These are phyloP conservation scores for Apotomis betuletana DNA, from an alignment of 2,888 invertebrate species.

Conservation along the genomic window DNA sequence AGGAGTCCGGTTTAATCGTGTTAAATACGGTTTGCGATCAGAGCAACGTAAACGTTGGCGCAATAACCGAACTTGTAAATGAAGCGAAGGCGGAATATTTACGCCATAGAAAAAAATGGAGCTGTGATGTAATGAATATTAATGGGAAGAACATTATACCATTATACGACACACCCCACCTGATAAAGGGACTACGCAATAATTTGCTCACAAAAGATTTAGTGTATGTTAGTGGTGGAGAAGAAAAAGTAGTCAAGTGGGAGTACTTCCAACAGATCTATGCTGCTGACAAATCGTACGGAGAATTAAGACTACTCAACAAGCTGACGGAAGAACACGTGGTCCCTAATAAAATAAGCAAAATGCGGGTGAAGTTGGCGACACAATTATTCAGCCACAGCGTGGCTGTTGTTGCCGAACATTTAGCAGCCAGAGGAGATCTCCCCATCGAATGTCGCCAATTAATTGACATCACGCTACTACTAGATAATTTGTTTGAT, in stretches of 20 bases:
- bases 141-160: conserved; percentile 29
- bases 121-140: conserved; percentile 9
- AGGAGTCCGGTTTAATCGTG: conserved; percentile 33
- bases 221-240: conserved; percentile 31
- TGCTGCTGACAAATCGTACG: conserved; percentile 46
- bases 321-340: conserved; percentile 51
- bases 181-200: conserved; percentile 43
- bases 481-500: conserved; percentile 9
- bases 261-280: conserved; percentile 47
- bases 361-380: conserved; percentile 50
- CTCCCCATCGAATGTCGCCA: conserved; percentile 23
- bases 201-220: conserved; percentile 46
- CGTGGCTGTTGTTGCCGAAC: conserved; percentile 46
- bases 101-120: conserved; percentile 18
- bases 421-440: conserved; percentile 32
- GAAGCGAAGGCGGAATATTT: conserved; percentile 31
- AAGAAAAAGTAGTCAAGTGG: conserved; percentile 48
- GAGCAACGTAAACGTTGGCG: conserved; percentile 35
- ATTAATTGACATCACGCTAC: conserved; percentile 1
- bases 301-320: conserved; percentile 44
- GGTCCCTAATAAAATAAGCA: conserved; percentile 47
- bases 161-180: conserved; percentile 40
- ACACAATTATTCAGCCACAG: conserved; percentile 52
- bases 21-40: conserved; percentile 43
- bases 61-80: conserved; percentile 29